Base-by-base conservation (phyloP, 2,797 vertebrate genomes). In the Lemur catta region DNA sequence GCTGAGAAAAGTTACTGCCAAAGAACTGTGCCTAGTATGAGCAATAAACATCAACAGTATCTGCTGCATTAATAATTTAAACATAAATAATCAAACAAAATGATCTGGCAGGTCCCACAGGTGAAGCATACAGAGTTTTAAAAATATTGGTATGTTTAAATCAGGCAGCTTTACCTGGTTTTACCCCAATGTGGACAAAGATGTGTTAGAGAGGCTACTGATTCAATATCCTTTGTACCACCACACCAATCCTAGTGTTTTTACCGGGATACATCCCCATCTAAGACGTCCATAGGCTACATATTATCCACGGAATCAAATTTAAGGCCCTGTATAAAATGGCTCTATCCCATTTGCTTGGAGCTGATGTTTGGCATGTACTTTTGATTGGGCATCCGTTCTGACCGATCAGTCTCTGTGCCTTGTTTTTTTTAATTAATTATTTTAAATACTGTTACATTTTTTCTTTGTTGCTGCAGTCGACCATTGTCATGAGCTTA, bases 1-100 rank as follows among this genome's bases (percentile, higher is more conserved):
- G 94, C 97, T 89, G 96, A 95, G 96, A 92, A 92, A 97, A 98
- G 86, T 75, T 88, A 84, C 97, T 97, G 98, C 97, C 98, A 97
- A 92, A 93, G 76, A 92, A 35, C 82, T 82, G 81, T 91, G 96
- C 85, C 61, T 96, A 69, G 57, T 71, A 55, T 30, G 75, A 81
- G 92, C 67, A 93, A 96, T 96, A 97, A 97, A 93, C 97, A 95
- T 59, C 96, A 59, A 84, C 69, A 69, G 63, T 50, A 89, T 91
- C 67, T 50, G 94, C 69, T 28, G 75, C 85, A 89, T 97, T 88
- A 96, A 93, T 93, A 96, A 97, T 98, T 96, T 97, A 97, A 65
- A 90, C 88, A 82, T 72, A 95, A 97, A 96, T 84, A 97, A 90
- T 92, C 97, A 97, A 95, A 87, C 95, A 86, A 81, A 97, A 96